Percentiles rank a stretch among this genome's conserved stretches.
These are phyloP conservation scores for Anguilla pacifica DNA, from an alignment of 2,797 vertebrate species.

Conservation along the genomic window DNA sequence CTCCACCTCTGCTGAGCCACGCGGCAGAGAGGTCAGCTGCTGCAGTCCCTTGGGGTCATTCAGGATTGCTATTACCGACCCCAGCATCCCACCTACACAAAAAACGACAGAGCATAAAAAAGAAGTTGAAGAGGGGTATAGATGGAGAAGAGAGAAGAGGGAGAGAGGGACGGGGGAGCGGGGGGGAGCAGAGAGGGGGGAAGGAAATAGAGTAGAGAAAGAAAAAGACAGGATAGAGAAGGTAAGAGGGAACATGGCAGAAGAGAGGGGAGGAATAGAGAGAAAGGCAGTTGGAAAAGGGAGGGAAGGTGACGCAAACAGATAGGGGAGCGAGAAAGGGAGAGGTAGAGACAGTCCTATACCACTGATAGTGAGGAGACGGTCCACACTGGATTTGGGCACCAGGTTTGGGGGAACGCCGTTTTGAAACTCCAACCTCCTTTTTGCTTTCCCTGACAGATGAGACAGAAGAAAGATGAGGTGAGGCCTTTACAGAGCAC, in stretches of 20 bases:
- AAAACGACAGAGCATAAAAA: not conserved
- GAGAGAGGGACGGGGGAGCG: not conserved
- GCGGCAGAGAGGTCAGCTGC: conserved; percentile 72
- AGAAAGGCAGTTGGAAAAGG: not conserved
- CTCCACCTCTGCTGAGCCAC: conserved; percentile 78
- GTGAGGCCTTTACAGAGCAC: not conserved
- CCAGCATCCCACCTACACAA: conserved; percentile 79
- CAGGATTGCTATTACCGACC: conserved; percentile 71
- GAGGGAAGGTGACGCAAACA: not conserved
- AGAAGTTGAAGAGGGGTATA: not conserved
- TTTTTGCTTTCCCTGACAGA: conserved; percentile 53
- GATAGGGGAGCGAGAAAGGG: not conserved
- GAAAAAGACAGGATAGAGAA: not conserved
- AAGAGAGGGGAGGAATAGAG: not conserved
- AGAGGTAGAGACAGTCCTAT: conserved; percentile 35
- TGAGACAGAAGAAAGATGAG: not conserved
- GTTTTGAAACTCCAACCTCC: conserved; percentile 71
- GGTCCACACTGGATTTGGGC: conserved; percentile 79
- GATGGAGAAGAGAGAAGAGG: not conserved
- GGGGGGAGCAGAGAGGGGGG: not conserved
- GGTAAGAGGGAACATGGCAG: not conserved
- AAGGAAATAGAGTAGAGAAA: not conserved
- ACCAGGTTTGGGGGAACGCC: conserved; percentile 76
- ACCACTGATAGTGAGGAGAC: conserved; percentile 82
- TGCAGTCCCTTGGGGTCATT: conserved; percentile 67